These are phyloP conservation scores for Noctua janthina DNA, from an alignment of 2,888 invertebrate species.

Conservation along the genomic window DNA sequence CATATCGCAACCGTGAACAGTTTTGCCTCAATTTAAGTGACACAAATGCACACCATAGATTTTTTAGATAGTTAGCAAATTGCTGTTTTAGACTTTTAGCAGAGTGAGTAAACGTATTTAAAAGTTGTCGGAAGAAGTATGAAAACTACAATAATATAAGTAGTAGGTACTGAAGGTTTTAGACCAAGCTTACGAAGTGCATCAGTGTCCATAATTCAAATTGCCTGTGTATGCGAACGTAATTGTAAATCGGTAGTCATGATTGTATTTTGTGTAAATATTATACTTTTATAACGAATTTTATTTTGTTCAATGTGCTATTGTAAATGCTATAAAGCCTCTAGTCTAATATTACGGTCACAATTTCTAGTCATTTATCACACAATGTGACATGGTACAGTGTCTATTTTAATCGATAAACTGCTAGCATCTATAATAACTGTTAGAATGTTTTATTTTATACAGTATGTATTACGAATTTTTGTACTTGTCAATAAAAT, in stretches of 20 bases:
- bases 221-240: slow-evolving; percentile 54
- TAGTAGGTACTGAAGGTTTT: slow-evolving; percentile 46
- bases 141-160: slow-evolving; percentile 25
- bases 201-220: slow-evolving; percentile 59
- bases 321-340: slow-evolving; percentile 69
- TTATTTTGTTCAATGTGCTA: slow-evolving; percentile 67
- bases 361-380: slow-evolving; percentile 72
- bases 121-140: slow-evolving; percentile 31
- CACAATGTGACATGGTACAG: slow-evolving; percentile 54
- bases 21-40: slow-evolving; percentile 6
- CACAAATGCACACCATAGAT: neutral
- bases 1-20: neutral
- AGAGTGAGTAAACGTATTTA: neutral
- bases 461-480: slow-evolving; percentile 66
- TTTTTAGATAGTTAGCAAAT: neutral
- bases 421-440: slow-evolving; percentile 39
- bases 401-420: slow-evolving; percentile 60
- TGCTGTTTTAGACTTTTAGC: neutral
- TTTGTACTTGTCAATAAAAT: slow-evolving; percentile 75
- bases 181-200: slow-evolving; percentile 59
- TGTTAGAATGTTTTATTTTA: slow-evolving; percentile 53
- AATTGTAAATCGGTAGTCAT: slow-evolving; percentile 57
- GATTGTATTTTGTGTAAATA: slow-evolving; percentile 57
- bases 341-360: slow-evolving; percentile 61
- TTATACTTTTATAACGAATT: slow-evolving; percentile 48